Conservation (phyloP, 2,888 invertebrate species). For the Macroteleia sp. region DNA sequence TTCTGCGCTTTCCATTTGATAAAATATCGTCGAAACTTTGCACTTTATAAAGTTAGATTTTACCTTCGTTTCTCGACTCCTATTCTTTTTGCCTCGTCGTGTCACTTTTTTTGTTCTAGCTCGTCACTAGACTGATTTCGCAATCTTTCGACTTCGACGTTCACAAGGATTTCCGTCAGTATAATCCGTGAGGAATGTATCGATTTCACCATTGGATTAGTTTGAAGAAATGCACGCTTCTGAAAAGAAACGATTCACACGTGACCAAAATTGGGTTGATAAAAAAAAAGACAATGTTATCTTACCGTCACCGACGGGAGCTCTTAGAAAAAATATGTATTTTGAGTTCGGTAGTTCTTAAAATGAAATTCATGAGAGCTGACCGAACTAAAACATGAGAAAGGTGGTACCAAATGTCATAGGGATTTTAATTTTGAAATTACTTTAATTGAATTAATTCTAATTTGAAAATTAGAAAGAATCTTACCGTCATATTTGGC, state of each 20-base stretch:
- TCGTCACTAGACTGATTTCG: conserved; percentile 37
- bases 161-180: conserved; percentile 32
- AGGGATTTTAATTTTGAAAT: no score
- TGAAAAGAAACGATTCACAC: conserved; percentile 5
- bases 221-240: conserved; percentile 7
- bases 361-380: no score
- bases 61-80: conserved; percentile 14
- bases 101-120: conserved; percentile 20
- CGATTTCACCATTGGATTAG: conserved; percentile 34
- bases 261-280: conserved; percentile 14
- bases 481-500: conserved; percentile 95
- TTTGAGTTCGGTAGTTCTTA: no score
- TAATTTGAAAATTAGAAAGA: neutral
- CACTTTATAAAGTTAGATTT: conserved; percentile 52
- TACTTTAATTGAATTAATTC: neutral
- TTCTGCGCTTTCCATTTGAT: conserved; percentile 29
- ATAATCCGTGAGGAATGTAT: conserved; percentile 40
- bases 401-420: no score
- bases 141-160: conserved; percentile 36
- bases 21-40: conserved; percentile 41
- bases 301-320: no score
- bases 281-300: no score
- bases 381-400: no score
- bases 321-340: no score
- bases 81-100: conserved; percentile 6